phyloP scores from a whole-genome alignment of 2,888 invertebrate species.

The Bugulina stolonifera region DNA sequence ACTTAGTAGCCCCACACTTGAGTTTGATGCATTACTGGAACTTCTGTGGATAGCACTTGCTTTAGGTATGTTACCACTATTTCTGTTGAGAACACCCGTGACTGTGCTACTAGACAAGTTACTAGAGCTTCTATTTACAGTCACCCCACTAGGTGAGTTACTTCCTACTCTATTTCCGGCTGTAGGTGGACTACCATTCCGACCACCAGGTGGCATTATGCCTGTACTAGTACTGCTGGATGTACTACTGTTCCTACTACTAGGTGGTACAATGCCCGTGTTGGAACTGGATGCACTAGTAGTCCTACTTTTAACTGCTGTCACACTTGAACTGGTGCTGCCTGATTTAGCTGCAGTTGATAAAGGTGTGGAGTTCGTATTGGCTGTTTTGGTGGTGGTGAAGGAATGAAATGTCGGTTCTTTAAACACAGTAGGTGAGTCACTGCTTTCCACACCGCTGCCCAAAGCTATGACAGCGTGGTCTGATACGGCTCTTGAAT shows the following conservation, averaged over 20 bases:
- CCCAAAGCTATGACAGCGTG: neutral
- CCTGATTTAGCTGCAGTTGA: neutral
- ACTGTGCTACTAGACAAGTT: neutral
- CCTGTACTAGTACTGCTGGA: neutral
- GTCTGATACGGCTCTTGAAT: conserved; percentile 10
- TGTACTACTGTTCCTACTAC: neutral
- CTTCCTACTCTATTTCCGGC: too few relatives aligned
- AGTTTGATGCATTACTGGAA: neutral
- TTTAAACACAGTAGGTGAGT: neutral
- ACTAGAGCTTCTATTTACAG: neutral
- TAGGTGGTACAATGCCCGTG: neutral
- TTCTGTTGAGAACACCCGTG: neutral
- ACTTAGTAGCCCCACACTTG: neutral
- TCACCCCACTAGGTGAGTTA: neutral
- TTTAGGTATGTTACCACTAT: neutral
- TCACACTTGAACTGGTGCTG: neutral
- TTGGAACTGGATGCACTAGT: neutral
- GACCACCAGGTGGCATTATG: too few relatives aligned
- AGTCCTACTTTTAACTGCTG: neutral
- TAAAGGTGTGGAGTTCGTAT: neutral
- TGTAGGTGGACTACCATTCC: too few relatives aligned
- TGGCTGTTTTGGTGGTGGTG: neutral
- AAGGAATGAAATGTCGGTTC: conserved; percentile 19
- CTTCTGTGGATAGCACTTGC: neutral
- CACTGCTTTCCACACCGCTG: neutral